phyloP scores from a whole-genome alignment of 1,140 invertebrate genomes.

The Hycleus phaleratus region DNA sequence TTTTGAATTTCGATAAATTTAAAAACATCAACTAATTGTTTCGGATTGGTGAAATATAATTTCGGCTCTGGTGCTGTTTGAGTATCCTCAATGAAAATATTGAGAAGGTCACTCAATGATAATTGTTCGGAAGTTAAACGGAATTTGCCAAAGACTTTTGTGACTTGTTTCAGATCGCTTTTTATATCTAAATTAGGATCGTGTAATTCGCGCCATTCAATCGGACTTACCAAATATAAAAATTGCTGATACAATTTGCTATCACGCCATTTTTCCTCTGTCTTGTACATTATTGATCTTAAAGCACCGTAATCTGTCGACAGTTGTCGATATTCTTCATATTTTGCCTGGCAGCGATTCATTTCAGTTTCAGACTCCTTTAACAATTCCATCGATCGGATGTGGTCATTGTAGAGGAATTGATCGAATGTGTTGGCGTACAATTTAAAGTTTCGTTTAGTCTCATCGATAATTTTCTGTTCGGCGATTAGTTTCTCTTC shows the following conservation, averaged over 20 bases:
- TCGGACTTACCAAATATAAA: constrained; percentile 50
- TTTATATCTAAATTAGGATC: constrained; percentile 20
- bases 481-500: constrained; percentile 53
- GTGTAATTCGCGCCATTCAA: constrained; percentile 48
- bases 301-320: constrained; percentile 44
- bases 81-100: constrained; percentile 45
- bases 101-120: constrained; percentile 43
- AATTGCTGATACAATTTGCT: constrained; percentile 58
- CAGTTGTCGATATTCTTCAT: constrained; percentile 45
- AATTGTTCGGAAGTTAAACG: neutral
- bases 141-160: constrained; percentile 30
- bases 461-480: constrained; percentile 45
- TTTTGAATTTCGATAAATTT: constrained; percentile 54
- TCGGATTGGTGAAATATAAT: constrained; percentile 51
- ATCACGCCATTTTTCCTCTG: constrained; percentile 53
- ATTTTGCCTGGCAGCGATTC: constrained; percentile 44
- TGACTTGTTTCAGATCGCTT: neutral
- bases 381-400: constrained; percentile 50
- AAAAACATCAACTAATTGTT: constrained; percentile 50
- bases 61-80: constrained; percentile 39
- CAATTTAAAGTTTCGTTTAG: constrained; percentile 47
- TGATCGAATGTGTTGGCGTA: constrained; percentile 54
- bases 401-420: constrained; percentile 53
- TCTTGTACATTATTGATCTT: constrained; percentile 51
- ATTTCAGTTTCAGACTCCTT: constrained; percentile 45